Evolutionary conservation across 2,113 vertebrate genomes (phyloP).

Genomic region (Salvelinus alpinus): DNA sequence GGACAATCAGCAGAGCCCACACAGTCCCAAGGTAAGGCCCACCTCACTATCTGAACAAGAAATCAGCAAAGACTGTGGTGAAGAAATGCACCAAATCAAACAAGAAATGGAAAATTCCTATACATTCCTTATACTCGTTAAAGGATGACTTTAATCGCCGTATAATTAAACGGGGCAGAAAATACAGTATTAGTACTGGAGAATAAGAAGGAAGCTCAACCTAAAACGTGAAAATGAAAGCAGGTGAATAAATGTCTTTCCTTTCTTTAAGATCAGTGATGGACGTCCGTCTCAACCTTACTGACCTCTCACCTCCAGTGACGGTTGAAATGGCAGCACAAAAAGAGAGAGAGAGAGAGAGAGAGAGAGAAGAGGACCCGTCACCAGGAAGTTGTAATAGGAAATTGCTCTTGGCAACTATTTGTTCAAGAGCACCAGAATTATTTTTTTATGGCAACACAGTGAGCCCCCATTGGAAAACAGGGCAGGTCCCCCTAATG

Average conservation of each 20-base stretch:
- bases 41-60: constrained; percentile 62
- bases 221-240: too few relatives aligned
- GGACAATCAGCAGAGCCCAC: constrained; percentile 46
- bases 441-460: constrained; percentile 83
- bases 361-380: constrained; percentile 75
- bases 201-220: too few relatives aligned
- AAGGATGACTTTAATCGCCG: too few relatives aligned
- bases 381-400: constrained; percentile 91
- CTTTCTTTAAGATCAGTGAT: constrained; percentile 64
- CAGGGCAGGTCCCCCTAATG: constrained; percentile 99
- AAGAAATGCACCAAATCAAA: too few relatives aligned
- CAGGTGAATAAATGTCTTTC: background rate
- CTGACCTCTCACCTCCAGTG: constrained; percentile 83
- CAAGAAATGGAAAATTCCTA: too few relatives aligned
- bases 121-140: too few relatives aligned
- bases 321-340: constrained; percentile 64
- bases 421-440: constrained; percentile 92
- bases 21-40: constrained; percentile 38
- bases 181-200: too few relatives aligned
- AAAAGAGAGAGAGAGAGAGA: background rate
- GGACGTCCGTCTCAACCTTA: constrained; percentile 72
- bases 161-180: too few relatives aligned
- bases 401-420: constrained; percentile 99
- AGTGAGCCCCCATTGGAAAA: constrained; percentile 91
- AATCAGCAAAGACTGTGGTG: background rate